Evolutionary conservation across 1,140 invertebrate species (phyloP).

Genomic region (Plectrocnemia conspersa): DNA sequence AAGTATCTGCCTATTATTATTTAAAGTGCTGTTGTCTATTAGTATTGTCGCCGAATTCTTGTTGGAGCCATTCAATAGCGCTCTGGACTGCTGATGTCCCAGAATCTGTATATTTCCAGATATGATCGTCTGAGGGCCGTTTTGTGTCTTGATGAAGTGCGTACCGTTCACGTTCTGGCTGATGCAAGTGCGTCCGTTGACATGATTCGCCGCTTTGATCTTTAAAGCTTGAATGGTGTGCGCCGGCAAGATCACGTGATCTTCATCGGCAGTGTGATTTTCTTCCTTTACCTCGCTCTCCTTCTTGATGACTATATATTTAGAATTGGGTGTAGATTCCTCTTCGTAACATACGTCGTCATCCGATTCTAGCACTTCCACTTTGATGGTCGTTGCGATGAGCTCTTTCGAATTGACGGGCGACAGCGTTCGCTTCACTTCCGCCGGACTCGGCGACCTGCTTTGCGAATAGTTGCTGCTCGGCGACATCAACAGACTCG

Average conservation of each 20-base stretch:
- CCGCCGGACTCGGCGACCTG: conserved; percentile 48
- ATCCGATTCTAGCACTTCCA: conserved; percentile 47
- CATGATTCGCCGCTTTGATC: conserved; percentile 45
- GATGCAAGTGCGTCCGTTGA: conserved; percentile 48
- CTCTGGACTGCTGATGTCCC: conserved; percentile 50
- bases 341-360: conserved; percentile 16
- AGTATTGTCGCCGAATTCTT: conserved; percentile 50
- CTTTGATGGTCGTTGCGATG: conserved; percentile 50
- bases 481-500: conserved; percentile 48
- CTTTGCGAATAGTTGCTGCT: conserved; percentile 41
- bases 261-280: conserved; percentile 44
- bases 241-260: conserved; percentile 37
- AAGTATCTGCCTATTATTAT: conserved; percentile 47
- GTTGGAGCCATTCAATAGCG: conserved; percentile 48
- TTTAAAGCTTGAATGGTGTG: conserved; percentile 38
- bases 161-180: conserved; percentile 37
- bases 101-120: conserved; percentile 53
- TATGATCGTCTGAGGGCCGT: conserved; percentile 50
- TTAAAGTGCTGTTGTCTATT: conserved; percentile 49
- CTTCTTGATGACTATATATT: conserved; percentile 48
- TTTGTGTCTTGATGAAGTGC: conserved; percentile 42
- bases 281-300: conserved; percentile 56
- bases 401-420: conserved; percentile 28
- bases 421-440: conserved; percentile 50
- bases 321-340: conserved; percentile 39